Conservation (phyloP, 2,113 vertebrate species). For the Chaetorhynchus papuensis region DNA sequence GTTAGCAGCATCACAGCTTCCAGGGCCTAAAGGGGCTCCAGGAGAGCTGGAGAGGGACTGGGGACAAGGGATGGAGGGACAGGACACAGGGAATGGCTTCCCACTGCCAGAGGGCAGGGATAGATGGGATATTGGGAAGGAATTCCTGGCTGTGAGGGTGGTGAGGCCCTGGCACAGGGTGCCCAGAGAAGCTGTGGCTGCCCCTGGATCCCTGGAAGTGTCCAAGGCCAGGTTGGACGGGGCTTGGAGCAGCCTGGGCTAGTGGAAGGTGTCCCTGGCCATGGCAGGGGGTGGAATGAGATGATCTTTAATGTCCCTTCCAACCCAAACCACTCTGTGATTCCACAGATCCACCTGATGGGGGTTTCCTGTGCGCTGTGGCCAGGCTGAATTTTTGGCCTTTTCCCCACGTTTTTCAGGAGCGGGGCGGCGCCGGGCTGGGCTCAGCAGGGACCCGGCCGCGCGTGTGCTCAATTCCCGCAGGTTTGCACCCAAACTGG, state of each 20-base stretch:
- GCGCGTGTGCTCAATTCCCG: not conserved
- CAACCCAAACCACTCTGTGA: not conserved
- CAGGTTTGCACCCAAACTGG: not conserved
- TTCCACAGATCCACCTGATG: too few species aligned
- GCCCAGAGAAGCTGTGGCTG: not conserved
- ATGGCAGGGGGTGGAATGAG: rapidly evolving
- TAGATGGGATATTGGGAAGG: not conserved
- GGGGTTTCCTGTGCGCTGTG: not conserved
- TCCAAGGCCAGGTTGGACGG: rapidly evolving
- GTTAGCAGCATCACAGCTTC: not conserved
- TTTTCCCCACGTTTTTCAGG: not conserved
- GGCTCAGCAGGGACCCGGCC: not conserved
- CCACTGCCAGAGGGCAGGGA: not conserved
- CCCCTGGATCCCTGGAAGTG: not conserved
- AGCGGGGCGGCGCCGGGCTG: rapidly evolving
- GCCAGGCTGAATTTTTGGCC: not conserved
- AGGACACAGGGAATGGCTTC: not conserved
- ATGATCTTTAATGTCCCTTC: too few species aligned
- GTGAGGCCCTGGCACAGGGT: rapidly evolving
- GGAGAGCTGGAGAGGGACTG: not conserved
- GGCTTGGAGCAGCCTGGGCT: rapidly evolving
- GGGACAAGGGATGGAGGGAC: not conserved
- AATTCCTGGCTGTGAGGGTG: rapidly evolving
- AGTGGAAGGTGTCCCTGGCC: not conserved
- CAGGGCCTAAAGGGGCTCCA: not conserved